Evolutionary conservation across 2,113 vertebrate genomes (phyloP).

Genomic region (Fukomys damarensis): DNA sequence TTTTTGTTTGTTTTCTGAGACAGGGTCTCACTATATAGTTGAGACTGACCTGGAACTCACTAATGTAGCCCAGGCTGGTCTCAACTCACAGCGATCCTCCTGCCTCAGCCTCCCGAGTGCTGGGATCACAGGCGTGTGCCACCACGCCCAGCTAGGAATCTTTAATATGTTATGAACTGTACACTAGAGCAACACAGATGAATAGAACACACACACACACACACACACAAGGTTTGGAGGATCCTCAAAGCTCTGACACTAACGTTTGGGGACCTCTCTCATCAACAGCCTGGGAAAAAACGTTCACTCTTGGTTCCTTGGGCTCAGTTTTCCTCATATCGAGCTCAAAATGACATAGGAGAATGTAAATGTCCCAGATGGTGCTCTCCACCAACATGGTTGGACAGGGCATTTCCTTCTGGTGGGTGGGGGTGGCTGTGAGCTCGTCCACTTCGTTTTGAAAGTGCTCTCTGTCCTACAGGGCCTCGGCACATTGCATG

Average conservation of each 20-base stretch:
- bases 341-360: background rate
- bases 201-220: background rate
- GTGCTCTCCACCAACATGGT: background rate
- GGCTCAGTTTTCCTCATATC: background rate
- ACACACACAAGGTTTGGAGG: background rate
- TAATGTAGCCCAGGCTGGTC: too few relatives aligned
- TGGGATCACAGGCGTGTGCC: too few relatives aligned
- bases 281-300: background rate
- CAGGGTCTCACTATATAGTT: too few relatives aligned
- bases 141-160: too few relatives aligned
- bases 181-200: background rate
- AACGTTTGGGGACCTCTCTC: background rate
- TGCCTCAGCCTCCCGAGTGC: too few relatives aligned
- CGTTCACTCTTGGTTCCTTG: background rate
- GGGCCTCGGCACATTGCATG: background rate
- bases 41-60: too few relatives aligned
- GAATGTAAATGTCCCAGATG: background rate
- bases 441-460: background rate
- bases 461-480: rapidly evolving
- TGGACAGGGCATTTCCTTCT: background rate
- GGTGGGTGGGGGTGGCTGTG: background rate
- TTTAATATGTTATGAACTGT: background rate
- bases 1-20: too few relatives aligned
- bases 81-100: too few relatives aligned
- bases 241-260: background rate